phyloP scores from a whole-genome alignment of 2,888 invertebrate genomes.

The Hymenopus coronatus region DNA sequence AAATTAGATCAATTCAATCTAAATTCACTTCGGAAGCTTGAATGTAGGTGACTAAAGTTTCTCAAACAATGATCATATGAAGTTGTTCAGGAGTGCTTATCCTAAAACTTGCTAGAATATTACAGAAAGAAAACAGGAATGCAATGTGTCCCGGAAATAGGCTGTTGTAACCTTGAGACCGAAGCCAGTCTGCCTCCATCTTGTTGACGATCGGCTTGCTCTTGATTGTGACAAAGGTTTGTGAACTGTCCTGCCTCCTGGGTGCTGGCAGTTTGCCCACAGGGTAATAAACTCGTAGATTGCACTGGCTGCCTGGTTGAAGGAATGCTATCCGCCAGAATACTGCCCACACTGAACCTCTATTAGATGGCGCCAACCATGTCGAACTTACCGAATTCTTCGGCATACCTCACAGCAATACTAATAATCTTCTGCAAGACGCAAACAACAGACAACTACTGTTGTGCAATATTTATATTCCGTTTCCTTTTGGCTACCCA shows the following conservation, averaged over 20 bases:
- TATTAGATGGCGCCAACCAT: neutral
- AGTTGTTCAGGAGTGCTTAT: too few species aligned
- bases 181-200: neutral
- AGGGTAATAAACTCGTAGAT: conserved; percentile 13
- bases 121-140: neutral
- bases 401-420: neutral
- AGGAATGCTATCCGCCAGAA: neutral
- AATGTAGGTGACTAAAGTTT: too few species aligned
- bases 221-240: neutral
- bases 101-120: neutral
- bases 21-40: too few species aligned
- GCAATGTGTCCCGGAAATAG: neutral
- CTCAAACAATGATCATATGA: too few species aligned
- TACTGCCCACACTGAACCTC: neutral
- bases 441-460: too few species aligned
- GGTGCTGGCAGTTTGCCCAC: conserved; percentile 3
- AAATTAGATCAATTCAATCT: too few species aligned
- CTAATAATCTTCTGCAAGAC: neutral
- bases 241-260: neutral
- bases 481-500: too few species aligned
- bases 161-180: neutral
- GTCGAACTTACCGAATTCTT: neutral
- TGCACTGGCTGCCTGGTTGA: neutral
- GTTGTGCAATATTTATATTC: too few species aligned
- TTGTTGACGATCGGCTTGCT: neutral